Evolutionary conservation across 2,113 vertebrate species (phyloP), one percentile per base, ranked within the genome.

Genomic region (Scatophagus argus): DNA sequence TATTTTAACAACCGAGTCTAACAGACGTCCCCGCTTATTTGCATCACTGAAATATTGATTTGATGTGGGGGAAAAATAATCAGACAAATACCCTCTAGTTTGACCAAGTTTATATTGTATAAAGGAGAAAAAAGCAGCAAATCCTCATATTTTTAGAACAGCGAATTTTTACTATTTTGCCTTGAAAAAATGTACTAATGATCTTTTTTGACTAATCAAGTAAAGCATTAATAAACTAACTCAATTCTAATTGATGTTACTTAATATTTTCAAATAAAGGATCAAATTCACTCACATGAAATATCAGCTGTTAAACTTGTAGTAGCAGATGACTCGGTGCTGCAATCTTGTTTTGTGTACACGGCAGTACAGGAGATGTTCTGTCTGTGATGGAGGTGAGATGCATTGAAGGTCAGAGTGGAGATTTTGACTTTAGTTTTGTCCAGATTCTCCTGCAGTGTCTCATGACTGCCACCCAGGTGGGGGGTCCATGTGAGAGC

Each of bases 381-480:
- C 69, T 58, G 4, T 59, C 62, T 13, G 16, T 86, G 59, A 73
- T 79, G 81, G 34, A 73, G 67, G 27, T 70, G 51, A 71, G 90
- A 83, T 39, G 83, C 87, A 63, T 16, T 90, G 82, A 89, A 89
- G 63, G 0, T 92, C 60, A 90, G 27, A 34, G 62, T 58, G 52
- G 88, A 90, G 29, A 13, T 76, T 66, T 43, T n/a, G 54, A 70
- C 31, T 61, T 68, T 55, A 47, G 82, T 87, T 74, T 59, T 51
- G 77, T 87, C 75, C 47, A n/a, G 14, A 23, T 75, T 74, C 59
- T 86, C 81, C 63, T 66, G 27, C 75, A 86, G 75, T 11, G 68
- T 66, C 62, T 77, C 82, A 72, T 79, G 41, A 66, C 6, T 65
- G 29, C 41, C 19, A 32, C 43, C 86, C 79, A 85, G 75, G 12